Base-by-base conservation (phyloP, 2,888 invertebrate species). In the Andrena flavipes region DNA sequence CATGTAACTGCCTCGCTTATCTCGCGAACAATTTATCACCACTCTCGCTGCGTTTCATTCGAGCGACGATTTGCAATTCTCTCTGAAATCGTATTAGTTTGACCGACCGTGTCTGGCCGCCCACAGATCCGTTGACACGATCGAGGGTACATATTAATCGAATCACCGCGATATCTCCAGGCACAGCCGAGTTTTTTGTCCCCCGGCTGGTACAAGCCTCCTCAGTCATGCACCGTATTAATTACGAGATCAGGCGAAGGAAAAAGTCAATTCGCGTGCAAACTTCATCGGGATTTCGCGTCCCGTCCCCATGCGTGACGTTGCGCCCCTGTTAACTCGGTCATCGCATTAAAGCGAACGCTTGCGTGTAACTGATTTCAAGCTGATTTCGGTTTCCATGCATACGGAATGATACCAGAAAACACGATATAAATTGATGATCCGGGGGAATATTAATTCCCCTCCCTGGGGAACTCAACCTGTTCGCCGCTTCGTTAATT, bases 21-120 rank as follows among this genome's bases (percentile, higher is more conserved):
- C 74, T 65, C 56, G 49, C 65, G 33, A 75, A 71, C 77, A 74
- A 88, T 87, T 88, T 85, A 87, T 87, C 70, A 80, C 68, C 59
- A 42, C 23, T 29, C 59, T 62, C 69, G 59, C 26, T 26, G 42
- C 42, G 64, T 48, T 60, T 76, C 62, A 33, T 68, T 56, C 74
- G 75, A 73, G 51, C 33, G 69, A 54, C 48, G 72, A 76, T 71
- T 78, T 62, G 73, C 73, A 67, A 67, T 82, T 84, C 73, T 76
- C 78, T 79, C 71, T 73, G 76, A 80, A 82, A 81, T 68, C 56
- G 79, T 79, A 82, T 88, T 85, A 84, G 88, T 75, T 88, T 82
- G 80, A 79, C 71, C 72, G 68, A 54, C 63, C 80, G 67, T 84
- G 87, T 85, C 82, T 78, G 72, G 68, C 76, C 88, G 85, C 88